A percentile compares a stretch with the other conserved stretches of the same genome.
These are phyloP conservation scores for Aptenodytes forsteri DNA, from an alignment of 2,113 vertebrate species.

Conservation along the genomic window DNA sequence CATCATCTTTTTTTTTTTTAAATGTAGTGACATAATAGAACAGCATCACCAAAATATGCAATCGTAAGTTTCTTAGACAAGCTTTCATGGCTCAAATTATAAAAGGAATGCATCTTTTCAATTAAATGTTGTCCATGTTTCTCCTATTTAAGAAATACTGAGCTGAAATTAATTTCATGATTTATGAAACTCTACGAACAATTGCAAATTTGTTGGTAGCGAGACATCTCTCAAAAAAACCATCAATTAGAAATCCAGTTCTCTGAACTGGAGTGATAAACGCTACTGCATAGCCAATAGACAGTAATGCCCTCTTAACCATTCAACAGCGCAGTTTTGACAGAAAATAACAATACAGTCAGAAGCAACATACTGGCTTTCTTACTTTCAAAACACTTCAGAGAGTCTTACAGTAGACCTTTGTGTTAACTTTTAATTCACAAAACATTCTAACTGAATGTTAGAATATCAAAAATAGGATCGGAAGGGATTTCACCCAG, in stretches of 20 bases:
- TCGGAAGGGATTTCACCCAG: neutral
- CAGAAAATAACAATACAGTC: neutral
- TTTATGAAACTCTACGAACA: neutral
- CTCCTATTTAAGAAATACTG: slow-evolving; percentile 23
- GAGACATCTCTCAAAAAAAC: neutral
- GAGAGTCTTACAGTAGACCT: neutral
- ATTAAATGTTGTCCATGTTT: neutral
- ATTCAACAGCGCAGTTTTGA: neutral
- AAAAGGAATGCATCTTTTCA: slow-evolving; percentile 1
- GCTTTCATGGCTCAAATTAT: neutral
- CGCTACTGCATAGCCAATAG: neutral
- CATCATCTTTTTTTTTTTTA: neutral
- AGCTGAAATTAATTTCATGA: slow-evolving; percentile 5
- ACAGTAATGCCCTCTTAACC: neutral
- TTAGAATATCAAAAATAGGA: neutral
- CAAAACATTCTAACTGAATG: neutral
- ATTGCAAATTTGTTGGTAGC: neutral
- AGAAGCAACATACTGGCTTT: neutral
- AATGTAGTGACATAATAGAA: neutral
- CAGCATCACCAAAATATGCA: neutral
- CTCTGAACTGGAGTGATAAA: neutral
- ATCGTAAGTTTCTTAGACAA: neutral
- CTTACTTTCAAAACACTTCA: neutral
- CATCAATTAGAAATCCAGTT: neutral
- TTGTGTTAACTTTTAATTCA: neutral